phyloP scores from a whole-genome alignment of 2,797 vertebrate species.

The Pelochelys cantorii region DNA sequence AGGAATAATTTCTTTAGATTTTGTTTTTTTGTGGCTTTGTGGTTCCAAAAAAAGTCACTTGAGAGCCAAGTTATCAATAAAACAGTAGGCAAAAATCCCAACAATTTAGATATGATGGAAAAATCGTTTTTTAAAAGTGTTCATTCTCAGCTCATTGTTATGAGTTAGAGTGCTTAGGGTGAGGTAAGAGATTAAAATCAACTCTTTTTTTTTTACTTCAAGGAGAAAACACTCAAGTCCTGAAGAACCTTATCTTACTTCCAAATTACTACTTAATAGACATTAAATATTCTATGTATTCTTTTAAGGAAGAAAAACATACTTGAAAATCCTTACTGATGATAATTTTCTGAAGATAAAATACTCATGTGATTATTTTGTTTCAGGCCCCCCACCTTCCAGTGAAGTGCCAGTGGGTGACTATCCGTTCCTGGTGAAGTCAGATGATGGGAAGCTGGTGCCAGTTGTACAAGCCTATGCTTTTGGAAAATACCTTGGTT shows the following conservation, averaged over 20 bases:
- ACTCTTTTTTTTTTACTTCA: neutral
- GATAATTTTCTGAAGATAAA: neutral
- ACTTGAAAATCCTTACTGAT: neutral
- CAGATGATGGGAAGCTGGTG: constrained; percentile 84
- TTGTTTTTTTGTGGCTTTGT: neutral
- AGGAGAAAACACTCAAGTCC: fast-evolving
- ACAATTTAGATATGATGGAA: neutral
- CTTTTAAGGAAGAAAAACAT: neutral
- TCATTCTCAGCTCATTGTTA: neutral
- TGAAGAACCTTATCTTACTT: neutral
- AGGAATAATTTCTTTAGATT: neutral
- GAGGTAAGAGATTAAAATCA: neutral
- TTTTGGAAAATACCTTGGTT: constrained; percentile 94
- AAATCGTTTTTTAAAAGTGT: neutral
- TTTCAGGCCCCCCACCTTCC: constrained; percentile 87
- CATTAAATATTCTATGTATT: neutral
- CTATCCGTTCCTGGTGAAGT: constrained; percentile 88
- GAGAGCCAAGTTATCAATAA: neutral
- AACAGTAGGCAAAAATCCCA: neutral
- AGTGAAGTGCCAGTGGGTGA: constrained; percentile 84
- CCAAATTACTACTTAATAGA: neutral
- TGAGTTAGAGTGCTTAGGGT: neutral
- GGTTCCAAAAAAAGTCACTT: neutral
- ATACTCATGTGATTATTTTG: neutral
- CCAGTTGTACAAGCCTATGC: constrained; percentile 96